A percentile compares a stretch with the other conserved stretches of the same genome.
These are phyloP conservation scores for Argopecten irradians DNA, from an alignment of 1,140 invertebrate species.

Conservation along the genomic window DNA sequence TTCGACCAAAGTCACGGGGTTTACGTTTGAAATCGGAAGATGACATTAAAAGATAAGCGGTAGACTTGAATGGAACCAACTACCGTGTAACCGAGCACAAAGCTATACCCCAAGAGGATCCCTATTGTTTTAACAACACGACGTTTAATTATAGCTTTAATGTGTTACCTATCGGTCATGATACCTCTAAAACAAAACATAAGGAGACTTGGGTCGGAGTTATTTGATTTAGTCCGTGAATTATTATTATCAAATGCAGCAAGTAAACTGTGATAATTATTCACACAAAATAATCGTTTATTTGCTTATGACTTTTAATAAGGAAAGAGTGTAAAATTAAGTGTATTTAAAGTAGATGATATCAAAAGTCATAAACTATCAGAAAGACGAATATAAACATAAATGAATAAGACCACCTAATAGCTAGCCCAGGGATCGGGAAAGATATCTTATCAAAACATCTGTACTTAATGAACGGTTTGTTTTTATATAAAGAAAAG, in stretches of 20 bases:
- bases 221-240: not conserved
- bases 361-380: not conserved
- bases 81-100: not conserved
- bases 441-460: not conserved
- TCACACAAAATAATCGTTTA: no score
- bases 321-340: no score
- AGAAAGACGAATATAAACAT: no score
- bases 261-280: not conserved
- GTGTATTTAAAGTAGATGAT: not conserved
- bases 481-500: not conserved
- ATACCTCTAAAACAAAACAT: not conserved
- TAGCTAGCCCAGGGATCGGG: no score
- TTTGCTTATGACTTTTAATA: no score
- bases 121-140: constrained; percentile 12
- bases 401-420: no score
- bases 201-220: not conserved
- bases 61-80: not conserved
- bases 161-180: not conserved
- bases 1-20: not conserved
- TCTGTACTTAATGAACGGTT: not conserved
- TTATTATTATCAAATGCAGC: no score
- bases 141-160: not conserved
- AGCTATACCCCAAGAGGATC: not conserved
- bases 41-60: constrained; percentile 10
- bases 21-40: not conserved